phyloP scores from a whole-genome alignment of 2,888 invertebrate species.

The Leptinotarsa tumamoca region DNA sequence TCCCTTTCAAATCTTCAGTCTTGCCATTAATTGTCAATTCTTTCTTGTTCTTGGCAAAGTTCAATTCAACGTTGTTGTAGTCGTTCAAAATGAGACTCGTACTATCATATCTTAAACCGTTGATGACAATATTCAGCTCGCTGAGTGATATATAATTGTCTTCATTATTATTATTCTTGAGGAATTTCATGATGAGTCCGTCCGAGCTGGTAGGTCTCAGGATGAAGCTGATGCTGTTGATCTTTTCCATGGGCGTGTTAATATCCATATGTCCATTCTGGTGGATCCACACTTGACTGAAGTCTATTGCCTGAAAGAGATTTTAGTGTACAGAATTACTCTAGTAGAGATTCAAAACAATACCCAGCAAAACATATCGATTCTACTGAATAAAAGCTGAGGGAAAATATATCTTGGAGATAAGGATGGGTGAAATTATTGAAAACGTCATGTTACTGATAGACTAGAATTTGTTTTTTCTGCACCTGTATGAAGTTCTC shows the following conservation, averaged over 20 bases:
- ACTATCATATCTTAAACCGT: constrained; percentile 13
- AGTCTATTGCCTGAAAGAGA: not conserved
- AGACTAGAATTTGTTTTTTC: too few relatives aligned
- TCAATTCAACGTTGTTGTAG: constrained; percentile 36
- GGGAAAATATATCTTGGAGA: too few relatives aligned
- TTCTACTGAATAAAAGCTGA: too few relatives aligned
- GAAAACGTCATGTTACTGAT: too few relatives aligned
- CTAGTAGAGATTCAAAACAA: too few relatives aligned
- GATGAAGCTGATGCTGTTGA: constrained; percentile 47
- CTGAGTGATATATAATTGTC: constrained; percentile 19
- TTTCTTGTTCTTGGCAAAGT: constrained; percentile 41
- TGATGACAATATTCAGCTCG: constrained; percentile 21
- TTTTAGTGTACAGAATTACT: not conserved
- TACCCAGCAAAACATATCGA: too few relatives aligned
- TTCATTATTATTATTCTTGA: constrained; percentile 4
- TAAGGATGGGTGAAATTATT: too few relatives aligned
- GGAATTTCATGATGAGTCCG: constrained; percentile 50
- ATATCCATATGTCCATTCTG: constrained; percentile 86
- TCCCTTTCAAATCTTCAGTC: constrained; percentile 31
- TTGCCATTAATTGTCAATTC: constrained; percentile 40
- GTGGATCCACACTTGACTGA: constrained; percentile 78
- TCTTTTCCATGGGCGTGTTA: constrained; percentile 69
- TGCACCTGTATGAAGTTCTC: too few relatives aligned
- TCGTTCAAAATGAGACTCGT: constrained; percentile 31
- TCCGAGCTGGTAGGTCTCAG: constrained; percentile 48